These are phyloP conservation scores for Diadema setosum DNA, from an alignment of 35 echinoderm and acorn worm species.

Conservation along the genomic window DNA sequence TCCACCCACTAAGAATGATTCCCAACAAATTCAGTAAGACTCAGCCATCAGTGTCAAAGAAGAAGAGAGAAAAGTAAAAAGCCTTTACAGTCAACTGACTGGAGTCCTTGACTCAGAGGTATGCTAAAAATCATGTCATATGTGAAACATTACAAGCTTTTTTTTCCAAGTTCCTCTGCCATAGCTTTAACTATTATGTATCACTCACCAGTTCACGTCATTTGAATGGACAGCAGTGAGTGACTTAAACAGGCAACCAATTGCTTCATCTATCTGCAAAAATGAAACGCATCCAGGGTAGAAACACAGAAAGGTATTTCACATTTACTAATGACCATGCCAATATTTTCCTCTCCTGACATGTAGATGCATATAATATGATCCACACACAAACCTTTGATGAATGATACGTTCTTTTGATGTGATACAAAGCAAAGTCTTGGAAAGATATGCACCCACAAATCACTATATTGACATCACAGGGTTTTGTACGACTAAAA, in stretches of 20 bases:
- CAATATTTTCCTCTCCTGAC: not conserved
- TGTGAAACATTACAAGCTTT: not conserved
- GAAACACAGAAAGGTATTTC: not conserved
- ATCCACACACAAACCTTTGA: not conserved
- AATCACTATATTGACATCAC: too few relatives aligned
- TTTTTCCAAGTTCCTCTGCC: not conserved
- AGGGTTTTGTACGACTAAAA: too few relatives aligned
- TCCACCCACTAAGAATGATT: too few relatives aligned
- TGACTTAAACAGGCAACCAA: conserved; percentile 25
- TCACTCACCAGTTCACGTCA: conserved; percentile 19
- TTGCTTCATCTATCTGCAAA: not conserved
- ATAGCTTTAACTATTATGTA: not conserved
- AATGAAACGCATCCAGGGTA: not conserved
- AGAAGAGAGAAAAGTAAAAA: not conserved
- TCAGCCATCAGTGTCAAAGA: not conserved
- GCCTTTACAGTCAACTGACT: not conserved
- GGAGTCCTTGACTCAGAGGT: not conserved
- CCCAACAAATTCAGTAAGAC: too few relatives aligned
- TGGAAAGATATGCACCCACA: too few relatives aligned
- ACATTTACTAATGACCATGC: not conserved
- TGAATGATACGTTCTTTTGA: not conserved
- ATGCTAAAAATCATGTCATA: not conserved
- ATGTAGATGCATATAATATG: not conserved
- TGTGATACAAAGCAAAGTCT: not conserved
- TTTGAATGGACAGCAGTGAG: not conserved